Evolutionary conservation across 2,113 vertebrate species (phyloP).

Genomic region (Cettia cetti): DNA sequence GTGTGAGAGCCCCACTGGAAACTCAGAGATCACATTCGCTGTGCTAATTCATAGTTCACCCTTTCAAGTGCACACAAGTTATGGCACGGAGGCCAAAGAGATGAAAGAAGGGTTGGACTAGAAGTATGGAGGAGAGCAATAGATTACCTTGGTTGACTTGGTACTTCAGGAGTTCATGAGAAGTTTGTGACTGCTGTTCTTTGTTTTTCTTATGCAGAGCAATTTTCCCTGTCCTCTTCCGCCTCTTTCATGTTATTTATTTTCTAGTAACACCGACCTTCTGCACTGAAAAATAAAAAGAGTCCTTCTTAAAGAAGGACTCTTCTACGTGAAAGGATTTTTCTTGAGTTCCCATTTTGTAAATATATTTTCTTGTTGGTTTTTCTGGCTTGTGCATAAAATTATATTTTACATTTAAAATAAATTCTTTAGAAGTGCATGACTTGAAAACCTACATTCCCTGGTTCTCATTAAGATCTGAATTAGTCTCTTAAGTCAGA

Average conservation of each 20-base stretch:
- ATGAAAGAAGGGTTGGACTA: not conserved
- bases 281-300: not conserved
- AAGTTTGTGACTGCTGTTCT: slow-evolving; percentile 27
- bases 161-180: slow-evolving; percentile 53
- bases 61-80: not conserved
- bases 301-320: not conserved
- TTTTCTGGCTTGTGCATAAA: not conserved
- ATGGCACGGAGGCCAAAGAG: not conserved
- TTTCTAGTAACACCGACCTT: slow-evolving; percentile 12
- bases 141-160: slow-evolving; percentile 25
- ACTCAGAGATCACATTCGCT: not conserved
- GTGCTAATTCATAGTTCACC: not conserved
- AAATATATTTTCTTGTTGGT: not conserved
- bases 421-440: not conserved
- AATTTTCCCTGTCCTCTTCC: slow-evolving; percentile 41
- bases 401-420: not conserved
- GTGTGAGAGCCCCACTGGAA: not conserved
- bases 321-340: not conserved
- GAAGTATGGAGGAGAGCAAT: not conserved
- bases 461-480: not conserved
- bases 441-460: not conserved
- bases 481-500: not conserved
- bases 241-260: slow-evolving; percentile 46
- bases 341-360: not conserved
- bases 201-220: slow-evolving; percentile 42